Conservation (phyloP, 2,888 invertebrate genomes). For the Melieria crassipennis region DNA sequence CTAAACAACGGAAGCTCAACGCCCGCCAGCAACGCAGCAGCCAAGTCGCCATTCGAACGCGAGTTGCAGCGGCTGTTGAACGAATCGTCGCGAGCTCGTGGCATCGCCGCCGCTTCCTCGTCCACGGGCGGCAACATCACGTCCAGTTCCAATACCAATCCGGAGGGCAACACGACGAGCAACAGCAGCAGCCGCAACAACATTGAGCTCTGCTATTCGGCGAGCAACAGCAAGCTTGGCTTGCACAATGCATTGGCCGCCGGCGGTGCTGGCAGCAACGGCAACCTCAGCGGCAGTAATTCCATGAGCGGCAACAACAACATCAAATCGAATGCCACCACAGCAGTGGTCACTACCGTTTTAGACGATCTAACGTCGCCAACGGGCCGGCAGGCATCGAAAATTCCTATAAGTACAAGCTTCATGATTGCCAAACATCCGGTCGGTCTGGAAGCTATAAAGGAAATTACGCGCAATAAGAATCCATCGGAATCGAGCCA, state of each 20-base stretch:
- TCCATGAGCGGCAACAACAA: slow-evolving; percentile 59
- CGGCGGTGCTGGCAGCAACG: slow-evolving; percentile 55
- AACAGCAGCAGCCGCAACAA: slow-evolving; percentile 61
- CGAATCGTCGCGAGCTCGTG: slow-evolving; percentile 67
- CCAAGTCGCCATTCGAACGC: slow-evolving; percentile 78
- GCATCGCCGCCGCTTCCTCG: slow-evolving; percentile 48
- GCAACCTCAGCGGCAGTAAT: slow-evolving; percentile 60
- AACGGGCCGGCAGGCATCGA: slow-evolving; percentile 48
- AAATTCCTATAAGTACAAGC: slow-evolving; percentile 63
- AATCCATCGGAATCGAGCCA: slow-evolving; percentile 67
- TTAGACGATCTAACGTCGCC: slow-evolving; percentile 56
- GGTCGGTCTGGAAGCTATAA: slow-evolving; percentile 81
- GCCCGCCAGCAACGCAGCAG: slow-evolving; percentile 51
- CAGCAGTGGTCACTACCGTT: slow-evolving; percentile 41
- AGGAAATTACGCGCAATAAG: slow-evolving; percentile 76
- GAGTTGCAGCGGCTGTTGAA: slow-evolving; percentile 82
- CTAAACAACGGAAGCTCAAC: slow-evolving; percentile 25
- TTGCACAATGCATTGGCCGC: slow-evolving; percentile 50
- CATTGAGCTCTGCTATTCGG: slow-evolving; percentile 60
- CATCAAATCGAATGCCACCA: slow-evolving; percentile 42
- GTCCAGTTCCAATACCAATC: slow-evolving; percentile 45
- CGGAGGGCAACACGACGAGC: slow-evolving; percentile 50
- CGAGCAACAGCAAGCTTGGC: slow-evolving; percentile 62
- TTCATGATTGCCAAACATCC: slow-evolving; percentile 70
- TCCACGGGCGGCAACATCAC: slow-evolving; percentile 47